These are phyloP conservation scores for Spea bombifrons DNA, from an alignment of 2,113 vertebrate species.

Conservation along the genomic window DNA sequence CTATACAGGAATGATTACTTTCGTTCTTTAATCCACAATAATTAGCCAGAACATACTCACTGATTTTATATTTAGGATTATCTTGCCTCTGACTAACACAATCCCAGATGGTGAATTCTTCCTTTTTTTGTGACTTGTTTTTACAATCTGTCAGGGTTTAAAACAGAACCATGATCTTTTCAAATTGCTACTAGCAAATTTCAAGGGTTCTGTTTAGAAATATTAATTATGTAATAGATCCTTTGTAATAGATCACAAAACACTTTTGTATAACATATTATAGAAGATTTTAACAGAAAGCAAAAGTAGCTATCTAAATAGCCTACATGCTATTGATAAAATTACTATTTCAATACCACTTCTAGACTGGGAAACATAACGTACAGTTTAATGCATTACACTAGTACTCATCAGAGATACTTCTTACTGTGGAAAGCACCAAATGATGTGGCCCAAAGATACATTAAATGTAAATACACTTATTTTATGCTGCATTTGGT, in stretches of 20 bases:
- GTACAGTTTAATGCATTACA: slow-evolving; percentile 16
- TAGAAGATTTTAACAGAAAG: background rate
- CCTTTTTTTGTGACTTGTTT: background rate
- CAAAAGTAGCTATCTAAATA: background rate
- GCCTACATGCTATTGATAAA: slow-evolving; percentile 3
- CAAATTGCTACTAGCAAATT: background rate
- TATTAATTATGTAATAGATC: background rate
- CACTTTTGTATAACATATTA: background rate
- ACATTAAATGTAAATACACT: slow-evolving; percentile 19
- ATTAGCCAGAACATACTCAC: background rate
- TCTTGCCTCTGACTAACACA: background rate
- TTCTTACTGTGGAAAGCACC: slow-evolving; percentile 11
- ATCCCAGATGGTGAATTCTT: slow-evolving; percentile 21
- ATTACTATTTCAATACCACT: slow-evolving; percentile 10
- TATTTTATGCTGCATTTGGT: slow-evolving; percentile 29
- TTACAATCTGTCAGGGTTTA: slow-evolving; percentile 6
- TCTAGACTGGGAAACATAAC: background rate
- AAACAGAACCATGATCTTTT: background rate
- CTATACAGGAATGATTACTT: too few relatives aligned
- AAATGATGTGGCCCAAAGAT: slow-evolving; percentile 11
- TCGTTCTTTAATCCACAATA: background rate
- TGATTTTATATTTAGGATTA: slow-evolving; percentile 3
- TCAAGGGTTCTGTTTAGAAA: background rate
- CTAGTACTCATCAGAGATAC: slow-evolving; percentile 4
- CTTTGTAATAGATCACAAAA: background rate